These are phyloP conservation scores for Epistrophella euchroma DNA, from an alignment of 2,888 invertebrate genomes.

Conservation along the genomic window DNA sequence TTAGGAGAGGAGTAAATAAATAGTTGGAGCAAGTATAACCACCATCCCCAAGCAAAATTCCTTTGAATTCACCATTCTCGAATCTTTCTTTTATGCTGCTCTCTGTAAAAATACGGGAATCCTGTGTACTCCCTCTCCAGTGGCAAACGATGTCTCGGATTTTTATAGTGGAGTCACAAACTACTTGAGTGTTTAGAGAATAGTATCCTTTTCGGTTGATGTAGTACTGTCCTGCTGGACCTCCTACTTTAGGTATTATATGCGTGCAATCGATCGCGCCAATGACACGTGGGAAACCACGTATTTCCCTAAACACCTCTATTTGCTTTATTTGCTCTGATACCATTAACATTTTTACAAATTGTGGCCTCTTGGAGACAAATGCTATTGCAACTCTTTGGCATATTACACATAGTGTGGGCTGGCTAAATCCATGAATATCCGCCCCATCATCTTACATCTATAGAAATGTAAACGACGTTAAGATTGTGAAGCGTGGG, in stretches of 20 bases:
- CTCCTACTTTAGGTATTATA: neutral
- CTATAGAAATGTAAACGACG: too few relatives aligned
- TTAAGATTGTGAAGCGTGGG: too few relatives aligned
- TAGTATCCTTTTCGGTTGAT: neutral
- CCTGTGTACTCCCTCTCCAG: constrained; percentile 21
- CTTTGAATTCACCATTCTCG: neutral
- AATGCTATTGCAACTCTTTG: too few relatives aligned
- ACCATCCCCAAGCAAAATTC: neutral
- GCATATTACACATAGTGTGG: too few relatives aligned
- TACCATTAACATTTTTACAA: too few relatives aligned
- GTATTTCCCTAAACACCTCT: neutral
- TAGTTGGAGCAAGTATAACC: neutral
- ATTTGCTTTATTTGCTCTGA: too few relatives aligned
- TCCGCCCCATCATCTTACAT: too few relatives aligned
- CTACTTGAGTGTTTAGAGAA: neutral
- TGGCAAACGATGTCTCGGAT: constrained; percentile 29
- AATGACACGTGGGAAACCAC: neutral
- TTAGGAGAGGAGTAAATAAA: neutral
- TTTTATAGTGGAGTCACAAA: constrained; percentile 12
- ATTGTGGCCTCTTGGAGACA: too few relatives aligned
- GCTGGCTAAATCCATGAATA: too few relatives aligned
- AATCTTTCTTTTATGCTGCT: constrained; percentile 12
- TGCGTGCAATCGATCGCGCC: neutral
- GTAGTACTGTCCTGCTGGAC: neutral
- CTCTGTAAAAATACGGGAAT: constrained; percentile 17